Conservation (phyloP, 2,888 invertebrate species). For the Aelia acuminata region DNA sequence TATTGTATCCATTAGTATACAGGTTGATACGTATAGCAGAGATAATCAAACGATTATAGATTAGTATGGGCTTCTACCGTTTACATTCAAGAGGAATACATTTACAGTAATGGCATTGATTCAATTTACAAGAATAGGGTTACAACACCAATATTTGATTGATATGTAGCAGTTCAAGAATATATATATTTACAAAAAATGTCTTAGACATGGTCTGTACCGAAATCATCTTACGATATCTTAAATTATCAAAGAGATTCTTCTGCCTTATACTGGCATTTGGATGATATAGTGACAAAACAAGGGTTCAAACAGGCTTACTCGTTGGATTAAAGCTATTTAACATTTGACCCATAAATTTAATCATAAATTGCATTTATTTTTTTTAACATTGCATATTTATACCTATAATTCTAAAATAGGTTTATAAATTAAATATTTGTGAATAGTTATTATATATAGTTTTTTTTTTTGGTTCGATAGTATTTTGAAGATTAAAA, state of each 20-base stretch:
- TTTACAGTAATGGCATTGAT: slow-evolving; percentile 31
- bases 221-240: neutral
- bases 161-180: slow-evolving; percentile 52
- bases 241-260: slow-evolving; percentile 21
- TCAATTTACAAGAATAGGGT: slow-evolving; percentile 49
- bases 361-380: neutral
- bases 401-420: neutral
- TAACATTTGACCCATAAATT: slow-evolving; percentile 7
- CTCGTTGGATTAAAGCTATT: slow-evolving; percentile 11
- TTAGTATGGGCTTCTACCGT: slow-evolving; percentile 1
- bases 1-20: neutral
- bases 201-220: slow-evolving; percentile 20
- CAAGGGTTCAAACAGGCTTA: slow-evolving; percentile 13
- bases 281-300: neutral
- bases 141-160: slow-evolving; percentile 51
- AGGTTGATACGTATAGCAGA: neutral
- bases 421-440: neutral
- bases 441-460: neutral
- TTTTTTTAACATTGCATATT: slow-evolving; percentile 13
- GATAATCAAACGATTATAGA: neutral
- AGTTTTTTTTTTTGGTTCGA: neutral
- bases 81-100: neutral
- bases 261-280: neutral
- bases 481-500: neutral
- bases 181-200: slow-evolving; percentile 40